Conservation (phyloP, 2,888 invertebrate species). For the Idaea aversata region DNA sequence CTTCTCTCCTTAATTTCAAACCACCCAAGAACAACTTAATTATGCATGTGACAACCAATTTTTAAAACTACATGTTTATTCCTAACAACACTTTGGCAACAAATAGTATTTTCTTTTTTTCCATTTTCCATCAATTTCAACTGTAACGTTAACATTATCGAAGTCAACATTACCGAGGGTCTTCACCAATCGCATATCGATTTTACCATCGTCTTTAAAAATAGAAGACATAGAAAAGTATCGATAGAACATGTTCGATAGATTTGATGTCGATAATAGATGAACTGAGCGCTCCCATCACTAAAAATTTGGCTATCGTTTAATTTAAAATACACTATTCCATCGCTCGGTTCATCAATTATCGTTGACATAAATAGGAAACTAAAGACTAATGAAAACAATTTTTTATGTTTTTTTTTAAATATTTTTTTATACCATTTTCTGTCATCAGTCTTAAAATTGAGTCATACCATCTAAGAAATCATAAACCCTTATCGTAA, state of each 20-base stretch:
- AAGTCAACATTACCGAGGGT: conserved; percentile 64
- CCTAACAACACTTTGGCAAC: conserved; percentile 81
- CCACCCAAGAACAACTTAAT: conserved; percentile 78
- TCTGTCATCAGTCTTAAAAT: conserved; percentile 81
- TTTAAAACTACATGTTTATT: conserved; percentile 75
- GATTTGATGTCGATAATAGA: conserved; percentile 42
- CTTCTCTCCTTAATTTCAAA: conserved; percentile 75
- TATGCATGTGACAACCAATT: conserved; percentile 79
- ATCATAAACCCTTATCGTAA: conserved; percentile 73
- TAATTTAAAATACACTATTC: conserved; percentile 43
- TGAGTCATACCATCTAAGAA: conserved; percentile 79
- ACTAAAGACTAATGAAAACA: conserved; percentile 54
- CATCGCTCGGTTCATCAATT: conserved; percentile 46
- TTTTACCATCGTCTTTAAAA: conserved; percentile 62
- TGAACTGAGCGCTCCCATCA: conserved; percentile 41
- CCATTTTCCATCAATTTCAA: conserved; percentile 58
- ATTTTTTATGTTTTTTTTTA: conserved; percentile 53
- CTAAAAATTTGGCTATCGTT: conserved; percentile 63
- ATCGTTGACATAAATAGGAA: conserved; percentile 33
- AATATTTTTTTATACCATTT: conserved; percentile 54
- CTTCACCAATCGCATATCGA: conserved; percentile 50
- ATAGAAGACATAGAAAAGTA: conserved; percentile 68
- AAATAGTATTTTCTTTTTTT: conserved; percentile 69
- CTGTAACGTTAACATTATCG: conserved; percentile 61
- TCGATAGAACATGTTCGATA: conserved; percentile 59